Evolutionary conservation across 1,140 invertebrate species (phyloP).

Genomic region (Druon quercuslanigerum): DNA sequence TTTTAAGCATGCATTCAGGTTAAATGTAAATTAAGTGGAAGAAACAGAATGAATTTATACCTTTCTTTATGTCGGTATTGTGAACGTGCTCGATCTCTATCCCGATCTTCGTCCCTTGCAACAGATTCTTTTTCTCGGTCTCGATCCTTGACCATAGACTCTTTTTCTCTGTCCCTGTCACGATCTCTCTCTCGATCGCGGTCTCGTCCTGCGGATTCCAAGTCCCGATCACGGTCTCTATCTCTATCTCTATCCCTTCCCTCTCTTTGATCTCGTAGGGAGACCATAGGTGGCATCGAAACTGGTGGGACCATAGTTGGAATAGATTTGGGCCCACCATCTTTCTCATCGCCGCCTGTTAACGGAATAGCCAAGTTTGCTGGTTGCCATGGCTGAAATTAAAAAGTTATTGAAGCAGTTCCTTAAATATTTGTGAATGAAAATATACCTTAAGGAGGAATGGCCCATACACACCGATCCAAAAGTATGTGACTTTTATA

Average conservation of each 20-base stretch:
- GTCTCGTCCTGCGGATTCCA: constrained; percentile 61
- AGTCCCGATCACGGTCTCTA: constrained; percentile 66
- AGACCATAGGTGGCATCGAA: constrained; percentile 67
- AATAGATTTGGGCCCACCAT: constrained; percentile 70
- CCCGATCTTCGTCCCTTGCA: constrained; percentile 69
- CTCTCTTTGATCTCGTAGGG: constrained; percentile 68
- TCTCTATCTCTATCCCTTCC: constrained; percentile 68
- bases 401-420: neutral
- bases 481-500: too few relatives aligned
- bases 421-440: constrained; percentile 22
- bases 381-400: constrained; percentile 69
- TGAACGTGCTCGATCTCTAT: constrained; percentile 69
- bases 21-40: neutral
- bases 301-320: constrained; percentile 71
- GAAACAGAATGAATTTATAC: constrained; percentile 45
- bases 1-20: too few relatives aligned
- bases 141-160: constrained; percentile 68
- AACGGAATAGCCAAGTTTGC: constrained; percentile 70
- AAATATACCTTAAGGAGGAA: neutral
- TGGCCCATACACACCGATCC: too few relatives aligned
- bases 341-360: constrained; percentile 71
- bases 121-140: constrained; percentile 70
- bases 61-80: constrained; percentile 73
- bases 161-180: constrained; percentile 71
- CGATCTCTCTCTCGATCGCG: constrained; percentile 67